Evolutionary conservation across 2,113 vertebrate genomes (phyloP).

Genomic region (Nothoprocta pentlandii): DNA sequence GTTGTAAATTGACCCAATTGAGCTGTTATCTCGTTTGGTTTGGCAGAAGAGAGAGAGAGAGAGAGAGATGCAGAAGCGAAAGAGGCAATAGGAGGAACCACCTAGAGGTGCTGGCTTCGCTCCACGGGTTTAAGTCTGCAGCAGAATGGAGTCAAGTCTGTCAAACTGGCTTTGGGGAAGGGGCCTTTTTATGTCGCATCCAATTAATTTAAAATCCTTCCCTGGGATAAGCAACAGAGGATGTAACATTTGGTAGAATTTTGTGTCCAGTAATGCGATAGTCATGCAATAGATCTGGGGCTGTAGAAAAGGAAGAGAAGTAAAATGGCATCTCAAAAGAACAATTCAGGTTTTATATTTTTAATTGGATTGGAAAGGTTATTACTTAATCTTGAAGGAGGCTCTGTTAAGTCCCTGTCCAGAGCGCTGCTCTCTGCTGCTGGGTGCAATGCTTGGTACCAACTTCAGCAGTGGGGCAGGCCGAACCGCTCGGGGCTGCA

Average conservation of each 20-base stretch:
- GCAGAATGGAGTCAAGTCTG: background rate
- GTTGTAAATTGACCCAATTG: background rate
- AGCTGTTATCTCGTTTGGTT: background rate
- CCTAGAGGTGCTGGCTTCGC: background rate
- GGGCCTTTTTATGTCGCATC: background rate
- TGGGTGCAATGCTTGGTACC: background rate
- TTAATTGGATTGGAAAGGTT: background rate
- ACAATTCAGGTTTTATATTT: background rate
- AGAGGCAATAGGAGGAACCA: fast-evolving
- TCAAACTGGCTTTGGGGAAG: background rate
- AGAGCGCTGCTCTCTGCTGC: background rate
- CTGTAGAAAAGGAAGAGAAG: slow-evolving; percentile 2
- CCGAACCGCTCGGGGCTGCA: background rate
- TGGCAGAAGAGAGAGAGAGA: background rate
- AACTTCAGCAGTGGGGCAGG: background rate
- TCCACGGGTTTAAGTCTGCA: background rate
- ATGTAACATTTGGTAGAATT: background rate
- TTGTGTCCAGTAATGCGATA: background rate
- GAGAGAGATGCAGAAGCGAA: background rate
- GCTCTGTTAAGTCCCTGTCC: background rate
- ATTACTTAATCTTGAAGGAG: background rate
- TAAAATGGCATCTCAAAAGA: slow-evolving; percentile 8
- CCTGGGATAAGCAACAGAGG: background rate
- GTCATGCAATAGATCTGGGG: background rate
- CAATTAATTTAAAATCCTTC: background rate